Evolutionary conservation across 2,888 invertebrate genomes (phyloP), one percentile per base, ranked within the genome.

Genomic region (Antheraea assamensis): DNA sequence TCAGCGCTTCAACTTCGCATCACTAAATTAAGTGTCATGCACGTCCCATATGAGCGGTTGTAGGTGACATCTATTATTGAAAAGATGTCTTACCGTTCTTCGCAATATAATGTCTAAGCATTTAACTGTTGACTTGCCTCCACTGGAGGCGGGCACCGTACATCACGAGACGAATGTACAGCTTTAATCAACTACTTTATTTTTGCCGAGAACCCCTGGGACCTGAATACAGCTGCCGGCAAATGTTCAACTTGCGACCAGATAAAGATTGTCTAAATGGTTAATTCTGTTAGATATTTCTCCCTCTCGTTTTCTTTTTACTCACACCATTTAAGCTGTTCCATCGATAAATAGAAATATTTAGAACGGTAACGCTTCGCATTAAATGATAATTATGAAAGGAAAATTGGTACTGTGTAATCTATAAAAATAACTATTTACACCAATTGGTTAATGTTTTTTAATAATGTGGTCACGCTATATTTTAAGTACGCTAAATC

Each of bases 121-220:
- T 73, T 73, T 73, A 73, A 75, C 73, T 72, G 72, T 73, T 73
- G 73, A 73, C 75, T 72, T 52, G 70, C 70, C 71, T 58, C 70
- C 72, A 47, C 61, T 70, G 58, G 70, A 73, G 66, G 55, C 66
- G 72, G 35, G 21, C 55, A 27, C 49, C 66, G 66, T 72, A 31
- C 68, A 68, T 68, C 68, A 73, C 49, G 75, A 78, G 78, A 81
- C 76, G 77, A 78, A 80, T 79, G 79, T 75, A 52, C 49, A 77
- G 73, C 77, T 75, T 81, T 80, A 81, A 81, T 81, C 81, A 80
- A 76, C 72, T 78, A 76, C 78, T 80, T 80, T 77, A 80, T 78
- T 80, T 80, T 78, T 80, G 70, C 58, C 58, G 42, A 70, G 70
- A 58, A 55, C 35, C 61, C 70, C 49, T 52, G 73, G 70, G 68